Conservation (phyloP, 2,113 vertebrate genomes). For the Eleginops maclovinus region DNA sequence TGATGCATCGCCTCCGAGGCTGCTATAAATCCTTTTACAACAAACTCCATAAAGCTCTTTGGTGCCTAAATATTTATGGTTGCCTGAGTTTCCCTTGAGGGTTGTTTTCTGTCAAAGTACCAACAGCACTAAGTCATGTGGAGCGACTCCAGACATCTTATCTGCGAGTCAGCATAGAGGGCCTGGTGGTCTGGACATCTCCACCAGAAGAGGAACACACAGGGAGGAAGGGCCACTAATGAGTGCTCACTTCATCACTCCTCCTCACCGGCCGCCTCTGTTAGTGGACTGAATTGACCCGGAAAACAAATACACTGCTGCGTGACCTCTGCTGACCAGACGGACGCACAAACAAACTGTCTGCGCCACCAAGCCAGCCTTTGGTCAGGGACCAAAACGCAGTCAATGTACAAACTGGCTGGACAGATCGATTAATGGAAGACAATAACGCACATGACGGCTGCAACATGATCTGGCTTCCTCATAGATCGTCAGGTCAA, state of each 20-base stretch:
- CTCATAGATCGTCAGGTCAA: slow-evolving; percentile 39
- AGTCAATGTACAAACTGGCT: slow-evolving; percentile 59
- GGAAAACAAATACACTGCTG: slow-evolving; percentile 73
- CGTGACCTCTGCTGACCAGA: slow-evolving; percentile 78
- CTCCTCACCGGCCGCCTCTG: slow-evolving; percentile 51
- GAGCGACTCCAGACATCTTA: slow-evolving; percentile 81
- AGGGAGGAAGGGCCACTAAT: slow-evolving; percentile 56
- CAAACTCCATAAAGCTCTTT: slow-evolving; percentile 86
- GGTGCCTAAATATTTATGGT: slow-evolving; percentile 88
- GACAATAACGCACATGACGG: slow-evolving; percentile 35
- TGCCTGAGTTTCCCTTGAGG: slow-evolving; percentile 82
- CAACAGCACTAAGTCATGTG: slow-evolving; percentile 78
- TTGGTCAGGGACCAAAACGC: slow-evolving; percentile 47
- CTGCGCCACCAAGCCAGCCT: slow-evolving; percentile 6
- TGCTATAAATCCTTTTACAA: slow-evolving; percentile 86
- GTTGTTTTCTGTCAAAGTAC: slow-evolving; percentile 82
- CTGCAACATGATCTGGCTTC: slow-evolving; percentile 20
- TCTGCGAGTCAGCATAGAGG: slow-evolving; percentile 74
- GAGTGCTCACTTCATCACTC: slow-evolving; percentile 50
- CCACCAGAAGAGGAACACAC: slow-evolving; percentile 55
- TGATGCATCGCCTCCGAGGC: slow-evolving; percentile 76
- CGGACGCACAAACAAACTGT: slow-evolving; percentile 80
- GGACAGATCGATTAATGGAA: slow-evolving; percentile 62
- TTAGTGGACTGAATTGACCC: slow-evolving; percentile 76
- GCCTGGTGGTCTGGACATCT: slow-evolving; percentile 77